These are phyloP conservation scores for Mustela nigripes DNA, from an alignment of 2,113 vertebrate genomes.

Conservation along the genomic window DNA sequence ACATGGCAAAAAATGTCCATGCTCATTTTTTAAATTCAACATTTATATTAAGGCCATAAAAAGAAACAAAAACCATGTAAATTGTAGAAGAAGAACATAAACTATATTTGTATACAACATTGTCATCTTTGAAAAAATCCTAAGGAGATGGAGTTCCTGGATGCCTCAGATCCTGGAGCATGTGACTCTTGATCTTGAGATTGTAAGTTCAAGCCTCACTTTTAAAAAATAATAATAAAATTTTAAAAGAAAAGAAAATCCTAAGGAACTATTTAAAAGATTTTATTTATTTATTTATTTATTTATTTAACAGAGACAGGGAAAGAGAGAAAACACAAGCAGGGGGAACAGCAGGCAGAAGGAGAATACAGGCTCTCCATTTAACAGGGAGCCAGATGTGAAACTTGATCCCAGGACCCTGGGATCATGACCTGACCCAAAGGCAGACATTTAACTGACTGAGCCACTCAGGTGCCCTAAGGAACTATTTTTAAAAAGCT, in stretches of 20 bases:
- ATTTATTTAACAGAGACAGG: no score
- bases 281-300: no score
- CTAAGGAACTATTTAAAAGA: not conserved
- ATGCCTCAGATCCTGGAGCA: not conserved
- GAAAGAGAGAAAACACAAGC: no score
- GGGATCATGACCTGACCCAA: no score
- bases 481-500: not conserved
- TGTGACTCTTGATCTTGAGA: not conserved
- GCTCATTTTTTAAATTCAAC: not conserved
- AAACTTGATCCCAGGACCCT: no score
- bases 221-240: not conserved
- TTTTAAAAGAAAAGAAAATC: not conserved
- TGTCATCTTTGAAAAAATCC: not conserved
- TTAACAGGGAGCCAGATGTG: no score
- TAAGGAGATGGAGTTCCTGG: not conserved
- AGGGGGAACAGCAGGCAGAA: no score
- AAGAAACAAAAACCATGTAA: not conserved
- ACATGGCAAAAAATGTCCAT: not conserved
- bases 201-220: not conserved
- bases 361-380: no score
- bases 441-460: no score
- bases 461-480: not conserved
- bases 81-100: not conserved
- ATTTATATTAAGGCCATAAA: not conserved
- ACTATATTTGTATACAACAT: not conserved